phyloP scores from a whole-genome alignment of 2,113 vertebrate genomes.

The Gymnorhina tibicen region DNA sequence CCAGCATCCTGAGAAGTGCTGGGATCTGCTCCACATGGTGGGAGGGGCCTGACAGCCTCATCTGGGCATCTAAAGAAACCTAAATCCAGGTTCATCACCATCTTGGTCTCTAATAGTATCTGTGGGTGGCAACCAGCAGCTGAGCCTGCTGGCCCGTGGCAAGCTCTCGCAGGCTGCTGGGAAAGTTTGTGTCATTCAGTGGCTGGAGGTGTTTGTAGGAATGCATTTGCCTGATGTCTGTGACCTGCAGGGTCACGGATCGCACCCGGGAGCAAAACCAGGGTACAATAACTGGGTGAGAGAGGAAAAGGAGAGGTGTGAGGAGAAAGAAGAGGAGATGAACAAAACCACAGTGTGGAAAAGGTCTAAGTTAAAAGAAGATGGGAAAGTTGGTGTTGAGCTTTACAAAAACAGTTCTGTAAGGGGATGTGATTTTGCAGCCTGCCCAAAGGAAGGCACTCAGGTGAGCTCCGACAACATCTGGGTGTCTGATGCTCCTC shows the following conservation, averaged over 20 bases:
- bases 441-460: background rate
- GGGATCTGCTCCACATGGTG: background rate
- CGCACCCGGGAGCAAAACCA: fast-evolving
- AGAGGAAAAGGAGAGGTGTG: background rate
- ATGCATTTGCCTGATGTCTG: background rate
- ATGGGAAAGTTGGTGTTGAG: background rate
- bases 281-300: background rate
- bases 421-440: background rate
- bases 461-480: background rate
- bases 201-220: background rate
- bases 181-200: background rate
- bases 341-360: background rate
- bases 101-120: background rate
- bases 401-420: background rate
- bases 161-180: background rate
- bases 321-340: background rate
- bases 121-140: background rate
- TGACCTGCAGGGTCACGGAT: background rate
- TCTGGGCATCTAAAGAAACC: background rate
- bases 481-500: background rate
- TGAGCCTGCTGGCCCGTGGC: background rate
- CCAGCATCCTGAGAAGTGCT: background rate
- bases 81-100: background rate
- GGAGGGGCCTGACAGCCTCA: background rate
- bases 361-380: background rate